Percentiles rank a stretch among this genome's conserved stretches.
These are phyloP conservation scores for Allacma fusca DNA, from an alignment of 2,888 invertebrate species.

Conservation along the genomic window DNA sequence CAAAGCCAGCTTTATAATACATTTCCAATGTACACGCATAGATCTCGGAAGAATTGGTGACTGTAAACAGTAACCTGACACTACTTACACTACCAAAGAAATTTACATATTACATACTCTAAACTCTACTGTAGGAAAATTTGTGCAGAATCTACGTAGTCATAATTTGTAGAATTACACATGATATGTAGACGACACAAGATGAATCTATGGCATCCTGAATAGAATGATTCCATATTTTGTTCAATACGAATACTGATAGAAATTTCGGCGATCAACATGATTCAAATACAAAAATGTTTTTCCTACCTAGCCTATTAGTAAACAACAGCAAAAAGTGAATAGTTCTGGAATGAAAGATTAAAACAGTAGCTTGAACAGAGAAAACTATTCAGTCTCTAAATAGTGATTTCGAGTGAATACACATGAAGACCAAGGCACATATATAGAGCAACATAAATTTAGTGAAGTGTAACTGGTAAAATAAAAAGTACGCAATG, in stretches of 20 bases:
- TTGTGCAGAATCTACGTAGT: background rate
- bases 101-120: too few relatives aligned
- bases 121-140: too few relatives aligned
- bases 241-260: background rate
- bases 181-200: conserved; percentile 1
- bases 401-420: background rate
- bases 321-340: background rate
- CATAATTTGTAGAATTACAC: background rate
- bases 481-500: too few relatives aligned
- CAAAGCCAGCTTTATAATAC: too few relatives aligned
- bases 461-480: too few relatives aligned
- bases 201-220: background rate
- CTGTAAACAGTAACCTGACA: too few relatives aligned
- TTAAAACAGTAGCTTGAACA: background rate
- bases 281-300: background rate
- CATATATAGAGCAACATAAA: background rate
- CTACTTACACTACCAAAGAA: too few relatives aligned
- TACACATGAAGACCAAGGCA: background rate
- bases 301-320: too few relatives aligned
- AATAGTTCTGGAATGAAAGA: background rate
- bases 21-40: too few relatives aligned
- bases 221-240: background rate
- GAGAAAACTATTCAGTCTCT: background rate
- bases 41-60: too few relatives aligned
- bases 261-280: background rate